Percentiles rank a stretch among this genome's conserved stretches.
phyloP scores from a whole-genome alignment of 2,797 vertebrate species.

The Phylloscopus collybita region DNA sequence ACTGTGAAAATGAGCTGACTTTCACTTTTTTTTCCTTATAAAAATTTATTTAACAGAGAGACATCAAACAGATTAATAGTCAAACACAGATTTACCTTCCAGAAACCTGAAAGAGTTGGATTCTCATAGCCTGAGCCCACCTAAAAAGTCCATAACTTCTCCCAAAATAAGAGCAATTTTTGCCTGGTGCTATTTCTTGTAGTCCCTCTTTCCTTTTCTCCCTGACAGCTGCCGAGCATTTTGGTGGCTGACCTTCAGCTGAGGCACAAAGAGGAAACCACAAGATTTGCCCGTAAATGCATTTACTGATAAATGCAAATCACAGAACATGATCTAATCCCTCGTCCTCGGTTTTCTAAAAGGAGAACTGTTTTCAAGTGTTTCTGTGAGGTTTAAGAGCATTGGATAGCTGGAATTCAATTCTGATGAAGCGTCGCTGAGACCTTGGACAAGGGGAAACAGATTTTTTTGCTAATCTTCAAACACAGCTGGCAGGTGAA shows the following conservation, averaged over 20 bases:
- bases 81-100: not conserved
- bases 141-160: not conserved
- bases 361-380: not conserved
- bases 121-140: not conserved
- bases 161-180: not conserved
- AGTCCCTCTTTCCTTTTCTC: not conserved
- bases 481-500: constrained; percentile 11
- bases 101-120: not conserved
- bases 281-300: not conserved
- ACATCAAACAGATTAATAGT: not conserved
- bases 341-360: not conserved
- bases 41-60: not conserved
- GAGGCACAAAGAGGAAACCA: not conserved
- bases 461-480: constrained; percentile 3
- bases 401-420: not conserved
- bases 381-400: not conserved
- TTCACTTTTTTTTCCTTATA: not conserved
- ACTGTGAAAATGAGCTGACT: not conserved
- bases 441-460: constrained; percentile 28
- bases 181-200: not conserved
- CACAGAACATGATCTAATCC: not conserved
- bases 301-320: constrained; percentile 14
- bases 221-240: not conserved
- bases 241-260: not conserved
- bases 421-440: not conserved